Conservation (phyloP, 2,797 vertebrate genomes). For the Ciconia nigra region DNA sequence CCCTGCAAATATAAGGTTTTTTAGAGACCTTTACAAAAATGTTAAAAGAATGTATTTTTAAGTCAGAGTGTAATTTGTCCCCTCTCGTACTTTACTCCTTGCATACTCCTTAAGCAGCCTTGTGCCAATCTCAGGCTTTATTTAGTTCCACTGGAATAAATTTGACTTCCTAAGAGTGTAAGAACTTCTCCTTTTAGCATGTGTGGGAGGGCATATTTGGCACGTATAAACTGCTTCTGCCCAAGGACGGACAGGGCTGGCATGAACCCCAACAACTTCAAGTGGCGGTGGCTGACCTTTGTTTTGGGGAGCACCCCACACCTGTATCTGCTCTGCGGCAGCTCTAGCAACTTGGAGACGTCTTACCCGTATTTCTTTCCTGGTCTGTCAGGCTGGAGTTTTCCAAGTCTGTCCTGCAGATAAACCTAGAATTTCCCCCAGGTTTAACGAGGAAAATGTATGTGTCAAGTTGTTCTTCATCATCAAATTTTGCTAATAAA, state of each 20-base stretch:
- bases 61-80: not conserved
- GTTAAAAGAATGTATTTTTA: not conserved
- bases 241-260: not conserved
- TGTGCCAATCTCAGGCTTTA: conserved; percentile 8
- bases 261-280: not conserved
- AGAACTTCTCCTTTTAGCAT: conserved; percentile 15
- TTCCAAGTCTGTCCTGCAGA: not conserved
- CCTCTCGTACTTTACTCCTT: not conserved
- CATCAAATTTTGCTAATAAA: not conserved
- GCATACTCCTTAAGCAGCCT: not conserved
- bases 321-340: not conserved
- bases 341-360: accelerated
- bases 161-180: conserved; percentile 19
- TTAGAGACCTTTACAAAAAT: not conserved
- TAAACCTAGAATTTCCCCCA: not conserved
- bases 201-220: not conserved
- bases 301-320: not conserved
- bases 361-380: not conserved
- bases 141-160: conserved; percentile 31
- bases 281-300: not conserved
- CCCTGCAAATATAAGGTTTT: not conserved
- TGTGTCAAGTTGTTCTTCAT: not conserved
- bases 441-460: not conserved
- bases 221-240: not conserved
- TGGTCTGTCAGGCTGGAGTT: not conserved